phyloP scores from a whole-genome alignment of 2,113 vertebrate genomes.

The Prietella phreatophila region DNA sequence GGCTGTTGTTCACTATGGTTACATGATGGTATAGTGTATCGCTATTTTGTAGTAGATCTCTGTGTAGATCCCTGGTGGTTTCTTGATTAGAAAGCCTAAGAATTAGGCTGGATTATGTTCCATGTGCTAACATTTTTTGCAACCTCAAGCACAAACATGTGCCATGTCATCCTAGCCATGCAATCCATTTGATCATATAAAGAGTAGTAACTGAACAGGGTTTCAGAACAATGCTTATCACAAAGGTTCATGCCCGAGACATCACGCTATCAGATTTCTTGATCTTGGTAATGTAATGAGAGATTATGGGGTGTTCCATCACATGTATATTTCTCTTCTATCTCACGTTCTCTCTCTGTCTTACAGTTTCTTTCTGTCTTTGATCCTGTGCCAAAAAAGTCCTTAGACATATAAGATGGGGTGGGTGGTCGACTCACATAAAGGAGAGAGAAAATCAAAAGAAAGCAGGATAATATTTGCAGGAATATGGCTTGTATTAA shows the following conservation, averaged over 20 bases:
- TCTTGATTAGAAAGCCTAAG: neutral
- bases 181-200: constrained; percentile 37
- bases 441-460: constrained; percentile 59
- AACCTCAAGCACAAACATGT: constrained; percentile 27
- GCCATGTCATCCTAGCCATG: neutral
- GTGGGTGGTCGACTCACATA: constrained; percentile 45
- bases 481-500: constrained; percentile 77
- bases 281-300: constrained; percentile 27
- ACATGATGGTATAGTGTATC: neutral
- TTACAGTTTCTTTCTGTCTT: constrained; percentile 58
- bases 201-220: constrained; percentile 23
- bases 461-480: constrained; percentile 67
- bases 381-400: constrained; percentile 70
- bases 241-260: constrained; percentile 13
- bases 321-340: constrained; percentile 55
- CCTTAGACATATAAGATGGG: constrained; percentile 67
- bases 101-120: constrained; percentile 3
- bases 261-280: constrained; percentile 1
- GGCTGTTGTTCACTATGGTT: neutral
- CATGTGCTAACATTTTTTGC: neutral
- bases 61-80: neutral
- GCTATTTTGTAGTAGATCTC: neutral
- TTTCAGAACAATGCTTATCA: constrained; percentile 15
- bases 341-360: constrained; percentile 44
- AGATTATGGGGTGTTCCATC: constrained; percentile 44